These are phyloP conservation scores for Macrotis lagotis DNA, from an alignment of 2,113 vertebrate species.

Conservation along the genomic window DNA sequence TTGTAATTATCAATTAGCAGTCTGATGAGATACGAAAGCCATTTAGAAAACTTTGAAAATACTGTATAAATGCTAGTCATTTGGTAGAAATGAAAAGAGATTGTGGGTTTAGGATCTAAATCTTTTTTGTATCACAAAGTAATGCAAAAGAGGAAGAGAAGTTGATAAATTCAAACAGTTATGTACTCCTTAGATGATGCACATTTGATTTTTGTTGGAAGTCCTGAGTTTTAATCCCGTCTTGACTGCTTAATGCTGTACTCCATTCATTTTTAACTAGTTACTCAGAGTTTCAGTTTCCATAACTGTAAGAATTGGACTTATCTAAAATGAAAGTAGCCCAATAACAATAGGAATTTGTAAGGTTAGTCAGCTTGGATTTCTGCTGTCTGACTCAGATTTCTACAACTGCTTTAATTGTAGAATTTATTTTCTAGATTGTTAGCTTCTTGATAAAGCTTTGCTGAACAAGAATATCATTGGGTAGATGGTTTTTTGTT, in stretches of 20 bases:
- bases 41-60: neutral
- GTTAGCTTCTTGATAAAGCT: neutral
- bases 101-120: neutral
- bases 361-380: neutral
- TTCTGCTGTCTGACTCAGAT: neutral
- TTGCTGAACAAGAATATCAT: constrained; percentile 13
- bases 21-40: neutral
- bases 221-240: neutral
- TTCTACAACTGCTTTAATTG: neutral
- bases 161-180: neutral
- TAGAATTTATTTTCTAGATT: neutral
- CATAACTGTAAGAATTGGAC: neutral
- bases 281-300: neutral
- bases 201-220: neutral
- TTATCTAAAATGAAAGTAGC: neutral
- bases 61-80: neutral
- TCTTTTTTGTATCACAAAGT: neutral
- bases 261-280: neutral
- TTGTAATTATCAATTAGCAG: neutral
- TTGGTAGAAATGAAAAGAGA: neutral
- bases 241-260: neutral
- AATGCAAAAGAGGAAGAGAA: neutral
- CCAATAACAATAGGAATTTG: neutral
- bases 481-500: neutral
- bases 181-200: neutral